Conservation (phyloP, 2,797 vertebrate genomes). For the Squalus acanthias region DNA sequence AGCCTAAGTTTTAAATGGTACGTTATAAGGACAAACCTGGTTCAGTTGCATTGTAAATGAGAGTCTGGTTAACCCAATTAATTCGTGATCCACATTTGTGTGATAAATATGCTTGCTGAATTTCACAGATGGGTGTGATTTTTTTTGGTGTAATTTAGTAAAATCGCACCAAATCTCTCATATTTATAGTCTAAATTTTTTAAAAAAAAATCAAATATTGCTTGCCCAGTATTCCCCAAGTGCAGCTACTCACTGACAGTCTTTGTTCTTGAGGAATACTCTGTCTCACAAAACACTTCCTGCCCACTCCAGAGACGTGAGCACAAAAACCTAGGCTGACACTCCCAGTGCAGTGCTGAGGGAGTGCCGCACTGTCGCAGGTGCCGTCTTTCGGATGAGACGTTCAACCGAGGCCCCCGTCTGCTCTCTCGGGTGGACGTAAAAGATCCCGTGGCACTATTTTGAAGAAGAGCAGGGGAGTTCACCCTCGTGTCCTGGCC, state of each 20-base stretch:
- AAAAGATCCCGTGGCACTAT: too few relatives aligned
- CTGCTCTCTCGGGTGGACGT: too few relatives aligned
- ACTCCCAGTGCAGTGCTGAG: too few relatives aligned
- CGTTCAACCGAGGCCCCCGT: too few relatives aligned
- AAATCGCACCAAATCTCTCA: neutral
- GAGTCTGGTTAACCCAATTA: neutral
- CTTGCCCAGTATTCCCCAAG: neutral
- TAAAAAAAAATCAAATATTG: neutral
- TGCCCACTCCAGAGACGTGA: too few relatives aligned
- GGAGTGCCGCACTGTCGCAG: too few relatives aligned
- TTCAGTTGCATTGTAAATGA: neutral
- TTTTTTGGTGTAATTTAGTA: neutral
- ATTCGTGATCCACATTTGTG: neutral
- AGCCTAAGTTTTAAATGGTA: neutral
- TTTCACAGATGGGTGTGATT: neutral
- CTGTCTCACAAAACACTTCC: neutral
- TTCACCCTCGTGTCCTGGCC: too few relatives aligned
- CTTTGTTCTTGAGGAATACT: neutral
- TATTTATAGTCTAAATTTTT: neutral
- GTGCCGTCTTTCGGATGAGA: too few relatives aligned
- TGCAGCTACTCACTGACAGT: neutral
- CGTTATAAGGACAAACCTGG: neutral
- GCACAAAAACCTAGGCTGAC: too few relatives aligned
- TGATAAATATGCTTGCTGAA: neutral
- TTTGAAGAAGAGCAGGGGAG: too few relatives aligned